Evolutionary conservation across 2,888 invertebrate genomes (phyloP).

Genomic region (Drepanosiphum platanoidis): DNA sequence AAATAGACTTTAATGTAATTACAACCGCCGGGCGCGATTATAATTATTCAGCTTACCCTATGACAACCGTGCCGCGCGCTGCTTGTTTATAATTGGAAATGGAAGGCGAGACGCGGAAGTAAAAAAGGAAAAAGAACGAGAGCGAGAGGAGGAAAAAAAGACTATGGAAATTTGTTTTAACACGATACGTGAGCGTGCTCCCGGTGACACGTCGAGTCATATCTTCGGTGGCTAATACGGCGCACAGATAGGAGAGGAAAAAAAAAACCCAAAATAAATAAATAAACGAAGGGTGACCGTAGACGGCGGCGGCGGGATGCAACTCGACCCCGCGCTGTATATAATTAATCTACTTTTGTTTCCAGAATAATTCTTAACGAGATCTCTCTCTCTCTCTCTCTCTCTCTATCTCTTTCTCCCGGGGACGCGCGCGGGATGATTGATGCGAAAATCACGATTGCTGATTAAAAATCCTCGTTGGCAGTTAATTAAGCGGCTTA

Average conservation of each 20-base stretch:
- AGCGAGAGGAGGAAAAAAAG: conserved; percentile 14
- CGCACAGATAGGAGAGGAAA: background rate
- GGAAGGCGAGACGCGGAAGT: background rate
- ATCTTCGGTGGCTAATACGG: background rate
- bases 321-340: conserved; percentile 43
- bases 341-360: conserved; percentile 62
- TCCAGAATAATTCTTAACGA: conserved; percentile 58
- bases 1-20: conserved; percentile 47
- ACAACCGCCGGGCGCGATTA: background rate
- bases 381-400: conserved; percentile 29
- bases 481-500: conserved; percentile 61
- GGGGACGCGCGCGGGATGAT: conserved; percentile 27
- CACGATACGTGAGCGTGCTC: conserved; percentile 25
- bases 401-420: background rate
- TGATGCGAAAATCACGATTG: conserved; percentile 60
- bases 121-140: background rate
- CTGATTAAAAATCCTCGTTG: conserved; percentile 60
- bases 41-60: background rate
- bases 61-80: background rate
- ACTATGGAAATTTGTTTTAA: conserved; percentile 46
- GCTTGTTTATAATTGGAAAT: conserved; percentile 52
- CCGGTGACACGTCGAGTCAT: background rate
- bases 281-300: conserved; percentile 45
- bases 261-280: conserved; percentile 36
- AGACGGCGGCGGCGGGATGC: background rate